These are phyloP conservation scores for Ranitomeya variabilis DNA, from an alignment of 2,113 vertebrate species.

Conservation along the genomic window DNA sequence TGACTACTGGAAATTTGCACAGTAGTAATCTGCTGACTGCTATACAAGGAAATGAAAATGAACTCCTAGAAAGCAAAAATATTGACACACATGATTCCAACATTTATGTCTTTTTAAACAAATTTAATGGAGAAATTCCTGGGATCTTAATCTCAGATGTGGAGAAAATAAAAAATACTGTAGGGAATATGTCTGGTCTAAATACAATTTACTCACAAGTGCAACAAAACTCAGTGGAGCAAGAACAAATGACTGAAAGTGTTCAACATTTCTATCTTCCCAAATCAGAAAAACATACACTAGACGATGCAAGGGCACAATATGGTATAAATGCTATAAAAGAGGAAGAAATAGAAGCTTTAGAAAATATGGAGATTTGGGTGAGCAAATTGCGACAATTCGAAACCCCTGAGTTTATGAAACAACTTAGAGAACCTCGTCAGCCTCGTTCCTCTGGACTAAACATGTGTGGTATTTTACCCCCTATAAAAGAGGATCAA, in stretches of 20 bases:
- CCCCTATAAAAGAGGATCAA: slow-evolving; percentile 82
- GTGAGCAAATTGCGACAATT: slow-evolving; percentile 87
- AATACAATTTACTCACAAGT: background rate
- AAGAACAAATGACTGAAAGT: no score
- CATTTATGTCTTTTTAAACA: background rate
- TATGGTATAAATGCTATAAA: accelerated
- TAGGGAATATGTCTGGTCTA: background rate
- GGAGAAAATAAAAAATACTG: background rate
- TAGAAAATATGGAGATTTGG: slow-evolving; percentile 82
- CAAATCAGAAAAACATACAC: background rate
- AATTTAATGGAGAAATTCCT: background rate
- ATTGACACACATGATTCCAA: background rate
- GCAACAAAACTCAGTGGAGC: background rate
- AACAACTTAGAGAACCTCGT: slow-evolving; percentile 66
- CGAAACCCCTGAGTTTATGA: slow-evolving; percentile 77
- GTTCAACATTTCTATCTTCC: background rate
- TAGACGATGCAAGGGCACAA: background rate
- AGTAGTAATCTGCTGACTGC: background rate
- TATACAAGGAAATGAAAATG: background rate
- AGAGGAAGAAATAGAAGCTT: slow-evolving; percentile 67
- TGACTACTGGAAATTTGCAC: background rate
- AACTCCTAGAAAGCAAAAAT: background rate
- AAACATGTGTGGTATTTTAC: slow-evolving; percentile 66
- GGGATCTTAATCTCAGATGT: background rate
- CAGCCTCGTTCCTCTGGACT: slow-evolving; percentile 62